Evolutionary conservation across 2,888 invertebrate genomes (phyloP).

Genomic region (Drosophila borealis): DNA sequence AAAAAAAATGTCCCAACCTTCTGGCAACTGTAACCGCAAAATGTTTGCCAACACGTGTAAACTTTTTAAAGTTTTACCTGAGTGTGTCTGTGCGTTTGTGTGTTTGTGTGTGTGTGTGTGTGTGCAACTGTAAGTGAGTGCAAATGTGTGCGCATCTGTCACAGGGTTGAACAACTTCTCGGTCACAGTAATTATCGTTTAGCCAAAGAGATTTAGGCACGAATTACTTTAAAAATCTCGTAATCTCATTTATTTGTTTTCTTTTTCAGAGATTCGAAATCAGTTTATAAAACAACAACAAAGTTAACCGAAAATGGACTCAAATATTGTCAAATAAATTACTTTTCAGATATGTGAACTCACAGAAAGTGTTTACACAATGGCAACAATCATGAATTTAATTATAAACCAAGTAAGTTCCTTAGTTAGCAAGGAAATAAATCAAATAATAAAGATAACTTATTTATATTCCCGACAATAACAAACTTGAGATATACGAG

Average conservation of each 20-base stretch:
- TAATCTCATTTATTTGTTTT: slow-evolving; percentile 6
- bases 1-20: slow-evolving; percentile 17
- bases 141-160: slow-evolving; percentile 43
- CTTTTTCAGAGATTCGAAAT: slow-evolving; percentile 12
- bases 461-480: no score
- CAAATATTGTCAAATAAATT: neutral
- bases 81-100: slow-evolving; percentile 5
- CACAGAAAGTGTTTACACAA: no score
- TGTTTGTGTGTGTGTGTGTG: slow-evolving; percentile 9
- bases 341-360: neutral
- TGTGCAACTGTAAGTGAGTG: slow-evolving; percentile 27
- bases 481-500: no score
- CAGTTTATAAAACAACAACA: slow-evolving; percentile 9
- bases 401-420: no score
- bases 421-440: no score
- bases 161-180: slow-evolving; percentile 36
- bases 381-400: neutral
- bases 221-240: slow-evolving; percentile 20
- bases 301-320: neutral
- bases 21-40: slow-evolving; percentile 61
- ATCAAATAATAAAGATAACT: no score
- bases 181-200: slow-evolving; percentile 42
- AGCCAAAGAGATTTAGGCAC: slow-evolving; percentile 22
- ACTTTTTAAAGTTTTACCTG: slow-evolving; percentile 49
- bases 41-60: slow-evolving; percentile 73